Evolutionary conservation across 2,797 vertebrate genomes (phyloP).

Genomic region (Steatocranus sp.): DNA sequence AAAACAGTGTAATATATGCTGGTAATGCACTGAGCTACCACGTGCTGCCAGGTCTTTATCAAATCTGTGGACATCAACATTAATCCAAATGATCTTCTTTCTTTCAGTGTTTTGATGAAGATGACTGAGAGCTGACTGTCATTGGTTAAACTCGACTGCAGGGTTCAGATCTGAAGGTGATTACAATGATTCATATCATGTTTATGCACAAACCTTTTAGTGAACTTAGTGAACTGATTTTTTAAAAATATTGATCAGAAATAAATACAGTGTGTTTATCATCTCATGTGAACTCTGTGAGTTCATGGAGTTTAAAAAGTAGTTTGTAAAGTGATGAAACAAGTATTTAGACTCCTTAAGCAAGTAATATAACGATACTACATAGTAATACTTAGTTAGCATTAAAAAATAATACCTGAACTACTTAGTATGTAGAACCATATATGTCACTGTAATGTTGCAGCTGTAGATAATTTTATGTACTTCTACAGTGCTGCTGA

Average conservation of each 20-base stretch:
- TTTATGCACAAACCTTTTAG: not conserved
- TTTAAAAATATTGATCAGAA: not conserved
- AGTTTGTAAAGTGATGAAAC: not conserved
- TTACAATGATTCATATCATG: not conserved
- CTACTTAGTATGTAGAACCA: not conserved
- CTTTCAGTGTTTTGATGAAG: not conserved
- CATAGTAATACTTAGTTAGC: no score
- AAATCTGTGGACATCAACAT: not conserved
- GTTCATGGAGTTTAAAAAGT: not conserved
- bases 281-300: not conserved
- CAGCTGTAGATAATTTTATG: not conserved
- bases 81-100: not conserved
- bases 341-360: no score
- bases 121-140: fast-evolving
- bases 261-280: fast-evolving
- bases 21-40: not conserved
- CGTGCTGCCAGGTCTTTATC: fast-evolving
- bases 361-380: no score
- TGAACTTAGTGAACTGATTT: not conserved
- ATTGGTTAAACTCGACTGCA: not conserved
- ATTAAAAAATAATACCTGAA: not conserved
- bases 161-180: not conserved
- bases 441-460: not conserved
- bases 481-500: not conserved
- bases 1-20: fast-evolving